Evolutionary conservation across 2,113 vertebrate genomes (phyloP), one percentile per base, ranked within the genome.

Genomic region (Nothocercus julius): DNA sequence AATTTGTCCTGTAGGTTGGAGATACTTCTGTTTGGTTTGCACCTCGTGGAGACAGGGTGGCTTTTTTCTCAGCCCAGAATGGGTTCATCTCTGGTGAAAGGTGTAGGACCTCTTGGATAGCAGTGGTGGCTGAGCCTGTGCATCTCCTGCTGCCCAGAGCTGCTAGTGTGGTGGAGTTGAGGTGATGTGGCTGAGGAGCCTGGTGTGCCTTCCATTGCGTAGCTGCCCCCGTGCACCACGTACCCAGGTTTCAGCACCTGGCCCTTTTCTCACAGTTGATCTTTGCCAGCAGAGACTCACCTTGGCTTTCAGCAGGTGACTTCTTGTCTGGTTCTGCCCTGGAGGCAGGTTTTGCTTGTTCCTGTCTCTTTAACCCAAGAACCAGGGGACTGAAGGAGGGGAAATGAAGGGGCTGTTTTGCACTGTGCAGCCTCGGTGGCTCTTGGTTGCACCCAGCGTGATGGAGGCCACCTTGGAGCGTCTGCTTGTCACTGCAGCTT

Each of bases 341-440:
- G 28, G 28, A 56, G 54, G 11, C 1, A 3, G 5, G 14, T 49
- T 81, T 62, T 82, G 18, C 28, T 14, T 6, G 28, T 74, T 9
- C 28, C 61, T 8, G 0, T n/a, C 54, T 66, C 34, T 44, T 38
- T 44, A 53, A 53, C 56, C 13, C 80, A 40, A 9, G 30, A 27
- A 47, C 8, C 2, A 54, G 25, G 8, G 16, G 63, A 13, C 3
- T 4, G 36, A 59, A 4, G 16, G n/a, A 85, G 38, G 24, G 47
- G 58, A 45, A 15, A 1, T 3, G 5, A 6, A 51, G 44, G 42
- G 56, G 38, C 79, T 63, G 56, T 24, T 84, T 17, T 3, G 4
- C 18, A 25, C 73, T 58, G 49, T 5, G 19, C 47, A 7, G 20
- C 27, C 54, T 53, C 9, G 0, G 1, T 7, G 38, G 34, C 1